These are phyloP conservation scores for Calcarius ornatus DNA, from an alignment of 2,113 vertebrate species.

Conservation along the genomic window DNA sequence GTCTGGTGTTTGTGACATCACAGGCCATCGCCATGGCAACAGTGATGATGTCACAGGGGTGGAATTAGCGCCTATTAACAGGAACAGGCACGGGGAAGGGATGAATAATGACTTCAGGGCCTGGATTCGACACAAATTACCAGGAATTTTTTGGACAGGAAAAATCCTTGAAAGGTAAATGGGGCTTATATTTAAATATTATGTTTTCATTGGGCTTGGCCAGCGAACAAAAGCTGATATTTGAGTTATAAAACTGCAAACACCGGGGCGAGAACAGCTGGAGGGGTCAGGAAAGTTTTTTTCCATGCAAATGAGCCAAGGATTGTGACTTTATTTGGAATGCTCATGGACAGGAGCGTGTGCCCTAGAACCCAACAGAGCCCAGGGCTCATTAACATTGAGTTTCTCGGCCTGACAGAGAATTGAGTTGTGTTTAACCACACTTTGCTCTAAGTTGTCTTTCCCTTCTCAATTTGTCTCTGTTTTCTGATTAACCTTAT, in stretches of 20 bases:
- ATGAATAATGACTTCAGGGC: constrained; percentile 48
- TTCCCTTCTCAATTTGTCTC: neutral
- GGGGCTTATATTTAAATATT: constrained; percentile 62
- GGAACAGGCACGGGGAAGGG: neutral
- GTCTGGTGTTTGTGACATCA: constrained; percentile 68
- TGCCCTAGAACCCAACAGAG: neutral
- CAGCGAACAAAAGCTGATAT: constrained; percentile 23
- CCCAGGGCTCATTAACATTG: neutral
- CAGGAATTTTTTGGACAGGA: constrained; percentile 60
- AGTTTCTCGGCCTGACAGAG: neutral
- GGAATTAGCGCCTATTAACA: constrained; percentile 46
- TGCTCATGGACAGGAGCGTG: neutral
- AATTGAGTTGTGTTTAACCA: neutral
- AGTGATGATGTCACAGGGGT: constrained; percentile 22
- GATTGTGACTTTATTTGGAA: constrained; percentile 8
- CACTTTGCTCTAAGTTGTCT: neutral
- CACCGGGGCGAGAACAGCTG: constrained; percentile 59
- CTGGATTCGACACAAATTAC: constrained; percentile 42
- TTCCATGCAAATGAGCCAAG: constrained; percentile 62
- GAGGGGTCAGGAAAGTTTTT: constrained; percentile 23
- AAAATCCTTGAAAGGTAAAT: constrained; percentile 69
- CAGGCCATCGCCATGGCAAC: neutral
- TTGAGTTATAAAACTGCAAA: constrained; percentile 56
- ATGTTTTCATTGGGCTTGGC: constrained; percentile 64
- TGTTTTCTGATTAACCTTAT: neutral